Base-by-base conservation (phyloP, 2,113 vertebrate species). In the Bubo bubo region DNA sequence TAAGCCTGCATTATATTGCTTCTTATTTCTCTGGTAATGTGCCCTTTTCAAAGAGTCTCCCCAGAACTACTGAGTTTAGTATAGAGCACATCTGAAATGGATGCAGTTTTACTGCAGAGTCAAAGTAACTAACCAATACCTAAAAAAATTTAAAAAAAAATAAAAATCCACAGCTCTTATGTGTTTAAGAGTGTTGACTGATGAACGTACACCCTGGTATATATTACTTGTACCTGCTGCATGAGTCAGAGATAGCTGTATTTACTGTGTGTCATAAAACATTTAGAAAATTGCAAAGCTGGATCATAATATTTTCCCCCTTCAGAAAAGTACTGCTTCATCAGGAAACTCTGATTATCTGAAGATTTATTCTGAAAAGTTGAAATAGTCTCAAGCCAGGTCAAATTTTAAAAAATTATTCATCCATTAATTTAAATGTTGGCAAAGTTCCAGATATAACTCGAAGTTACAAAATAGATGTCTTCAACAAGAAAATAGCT, bases 241-340 rank as follows among this genome's bases (percentile, higher is more conserved):
- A 92, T 62, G 66, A 94, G 35, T 71, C 83, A 81, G 37, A 68
- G 55, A 81, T 39, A 86, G 62, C 56, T 79, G 50, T 49, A 30
- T 93, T 89, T 94, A 94, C 71, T 85, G 5, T 63, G n/a, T 77
- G 41, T 62, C 43, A 87, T 96, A 96, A 97, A 97, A 53, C 34
- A 87, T 79, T 82, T 87, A 75, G 68, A 84, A 95, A 93, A 95
- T 82, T 95, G 43, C 30, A 75, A 92, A 91, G 11, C 34, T 64
- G 27, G 27, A 81, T 84, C 73, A 71, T 91, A 92, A 92, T 0
- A 23, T 60, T 71, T 86, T 67, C 19, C 5, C 20, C 8, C 4
- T 80, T 30, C 64, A 81, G 30, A 79, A 95, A 84, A 89, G 7
- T 91, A 91, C 79, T 75, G 20, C 32, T 41, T 94, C 66, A 66